A percentile compares a stretch with the other conserved stretches of the same genome.
phyloP scores from a whole-genome alignment of 2,113 vertebrate species.

The Pedionomus torquatus region DNA sequence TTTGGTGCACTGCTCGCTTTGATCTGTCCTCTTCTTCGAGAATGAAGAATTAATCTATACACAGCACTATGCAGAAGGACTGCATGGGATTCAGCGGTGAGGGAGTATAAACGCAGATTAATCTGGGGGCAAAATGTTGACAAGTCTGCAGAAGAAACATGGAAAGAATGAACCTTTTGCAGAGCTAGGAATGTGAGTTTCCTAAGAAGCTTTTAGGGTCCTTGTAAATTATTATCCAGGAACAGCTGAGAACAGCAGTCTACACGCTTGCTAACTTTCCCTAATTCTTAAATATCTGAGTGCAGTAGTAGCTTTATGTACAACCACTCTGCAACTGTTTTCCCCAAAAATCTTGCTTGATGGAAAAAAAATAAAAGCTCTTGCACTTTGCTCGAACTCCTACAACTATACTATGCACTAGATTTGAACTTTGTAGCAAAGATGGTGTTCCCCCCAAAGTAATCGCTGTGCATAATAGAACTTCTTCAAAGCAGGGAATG shows the following conservation, averaged over 20 bases:
- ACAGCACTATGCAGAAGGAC: background rate
- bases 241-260: background rate
- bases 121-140: background rate
- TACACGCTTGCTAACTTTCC: background rate
- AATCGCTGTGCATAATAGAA: background rate
- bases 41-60: background rate
- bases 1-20: background rate
- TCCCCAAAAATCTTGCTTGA: background rate
- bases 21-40: background rate
- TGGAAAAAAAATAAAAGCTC: slow-evolving; percentile 43
- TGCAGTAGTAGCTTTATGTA: background rate
- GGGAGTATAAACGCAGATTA: background rate
- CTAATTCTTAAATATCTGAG: background rate
- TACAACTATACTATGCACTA: background rate
- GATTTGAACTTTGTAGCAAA: background rate
- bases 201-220: background rate
- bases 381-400: background rate
- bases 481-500: background rate
- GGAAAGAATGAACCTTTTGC: background rate
- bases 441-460: background rate
- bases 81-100: background rate
- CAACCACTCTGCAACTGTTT: background rate
- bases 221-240: background rate
- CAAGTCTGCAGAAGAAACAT: background rate
- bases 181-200: background rate